Base-by-base conservation (phyloP, 2,888 invertebrate species). In the Ornithoptera priamus region DNA sequence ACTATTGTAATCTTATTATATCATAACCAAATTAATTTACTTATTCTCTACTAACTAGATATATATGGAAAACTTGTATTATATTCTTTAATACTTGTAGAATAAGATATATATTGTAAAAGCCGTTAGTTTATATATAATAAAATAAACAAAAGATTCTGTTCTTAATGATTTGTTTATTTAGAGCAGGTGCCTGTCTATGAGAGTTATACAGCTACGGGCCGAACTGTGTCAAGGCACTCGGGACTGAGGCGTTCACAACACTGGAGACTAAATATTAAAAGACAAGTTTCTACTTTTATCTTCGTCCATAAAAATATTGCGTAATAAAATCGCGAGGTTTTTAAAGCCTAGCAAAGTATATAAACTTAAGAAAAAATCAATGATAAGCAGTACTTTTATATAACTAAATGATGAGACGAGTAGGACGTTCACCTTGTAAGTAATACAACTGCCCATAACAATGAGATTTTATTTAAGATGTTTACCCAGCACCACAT, bases 181-280 rank as follows among this genome's bases (percentile, higher is more conserved):
- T 65, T 57, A 10, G 20, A 62, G 18, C 70, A 75, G 75, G 75
- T 74, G 75, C 70, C 60, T 69, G 73, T 72, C 73, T 74, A 71
- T 72, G 65, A 72, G 70, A 68, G 65, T 72, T 71, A 73, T 72
- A 74, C 69, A 75, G 73, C 73, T 62, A 67, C 72, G 71, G 71
- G 69, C 73, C 71, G 70, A 87, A 84, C 78, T 85, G 71, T 88
- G 88, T 84, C 88, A 88, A 88, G 89, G 88, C 82, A 76, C 77
- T 78, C 80, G 83, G 86, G 86, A 86, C 80, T 69, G 62, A 77
- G 75, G 76, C 83, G 77, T 85, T 86, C 83, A 84, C 83, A 79
- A 70, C 72, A 67, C 61, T 59, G 42, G 42, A 20, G 46, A 57
- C 22, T 53, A 59, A 3, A 64, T 46, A 58, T 68, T 61, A 60